phyloP scores from a whole-genome alignment of 2,113 vertebrate genomes.

The Phrynosoma blainvillii region DNA sequence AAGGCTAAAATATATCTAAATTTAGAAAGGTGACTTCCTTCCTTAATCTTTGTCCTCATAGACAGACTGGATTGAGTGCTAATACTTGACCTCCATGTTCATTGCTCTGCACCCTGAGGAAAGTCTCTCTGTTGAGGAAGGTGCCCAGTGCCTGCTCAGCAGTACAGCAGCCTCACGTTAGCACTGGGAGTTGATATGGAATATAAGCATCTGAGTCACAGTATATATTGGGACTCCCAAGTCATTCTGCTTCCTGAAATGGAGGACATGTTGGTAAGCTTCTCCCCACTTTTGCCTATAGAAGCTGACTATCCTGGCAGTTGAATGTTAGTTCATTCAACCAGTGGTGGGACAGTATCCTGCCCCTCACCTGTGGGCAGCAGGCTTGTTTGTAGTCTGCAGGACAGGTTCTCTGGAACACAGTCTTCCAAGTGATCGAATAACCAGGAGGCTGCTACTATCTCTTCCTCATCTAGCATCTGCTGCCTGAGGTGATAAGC shows the following conservation, averaged over 20 bases:
- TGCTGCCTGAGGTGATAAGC: no score
- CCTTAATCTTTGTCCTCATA: not conserved
- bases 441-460: no score
- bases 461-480: no score
- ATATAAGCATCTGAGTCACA: no score
- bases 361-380: no score
- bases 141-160: not conserved
- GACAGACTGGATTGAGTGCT: not conserved
- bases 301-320: no score
- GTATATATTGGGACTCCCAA: no score
- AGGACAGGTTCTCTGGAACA: no score
- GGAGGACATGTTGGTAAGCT: not conserved
- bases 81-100: not conserved
- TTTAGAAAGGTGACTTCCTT: conserved; percentile 7
- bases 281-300: not conserved
- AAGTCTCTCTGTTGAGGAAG: not conserved
- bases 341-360: no score
- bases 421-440: no score
- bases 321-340: no score
- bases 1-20: conserved; percentile 11
- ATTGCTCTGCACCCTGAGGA: conserved; percentile 4
- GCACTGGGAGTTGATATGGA: not conserved
- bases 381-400: no score
- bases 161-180: not conserved
- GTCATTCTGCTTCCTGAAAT: not conserved